Base-by-base conservation (phyloP, 2,888 invertebrate species). In the Lypha dubia region DNA sequence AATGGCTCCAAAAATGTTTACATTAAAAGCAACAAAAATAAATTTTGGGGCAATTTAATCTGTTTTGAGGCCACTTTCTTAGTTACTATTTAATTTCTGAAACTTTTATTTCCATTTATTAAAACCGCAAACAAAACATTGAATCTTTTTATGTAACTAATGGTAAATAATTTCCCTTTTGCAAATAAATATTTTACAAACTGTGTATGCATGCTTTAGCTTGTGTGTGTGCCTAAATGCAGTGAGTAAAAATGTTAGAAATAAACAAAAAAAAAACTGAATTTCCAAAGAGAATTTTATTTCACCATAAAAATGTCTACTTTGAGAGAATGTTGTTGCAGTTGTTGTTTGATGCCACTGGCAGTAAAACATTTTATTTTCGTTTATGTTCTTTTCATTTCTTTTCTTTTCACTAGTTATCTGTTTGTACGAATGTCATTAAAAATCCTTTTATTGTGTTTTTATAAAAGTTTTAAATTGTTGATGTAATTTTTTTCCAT, bases 221-320 rank as follows among this genome's bases (percentile, higher is more conserved):
- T 4, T 4, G 28, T 28, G 4, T 28, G 15, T 28, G 15, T 24
- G 17, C 8, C n/a, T n/a, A n/a, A n/a, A n/a, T n/a, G n/a, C n/a
- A n/a, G n/a, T n/a, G n/a, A n/a, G n/a, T n/a, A n/a, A n/a, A n/a
- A n/a, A n/a, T n/a, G n/a, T n/a, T n/a, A n/a, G n/a, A n/a, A n/a
- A n/a, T n/a, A n/a, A n/a, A n/a, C n/a, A n/a, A n/a, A 67, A 13
- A 17, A 20, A 46, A 49, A 35, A 15, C 11, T 4, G 17, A 49
- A 67, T 67, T 67, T 46, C 8, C n/a, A 68, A 51, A 32, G 1
- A 65, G 20, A 67, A 49, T 49, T 49, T 67, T 68, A 51, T 68
- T 68, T 38, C 8, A 8, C 35, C 22, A 68, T 22, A 68, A 68
- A n/a, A 38, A 51, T 22, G 15, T 22, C 3, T n/a, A 24, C n/a